A percentile compares a stretch with the other conserved stretches of the same genome.
Conservation (phyloP, 2,113 vertebrate genomes). For the Phalacrocorax pelagicus region DNA sequence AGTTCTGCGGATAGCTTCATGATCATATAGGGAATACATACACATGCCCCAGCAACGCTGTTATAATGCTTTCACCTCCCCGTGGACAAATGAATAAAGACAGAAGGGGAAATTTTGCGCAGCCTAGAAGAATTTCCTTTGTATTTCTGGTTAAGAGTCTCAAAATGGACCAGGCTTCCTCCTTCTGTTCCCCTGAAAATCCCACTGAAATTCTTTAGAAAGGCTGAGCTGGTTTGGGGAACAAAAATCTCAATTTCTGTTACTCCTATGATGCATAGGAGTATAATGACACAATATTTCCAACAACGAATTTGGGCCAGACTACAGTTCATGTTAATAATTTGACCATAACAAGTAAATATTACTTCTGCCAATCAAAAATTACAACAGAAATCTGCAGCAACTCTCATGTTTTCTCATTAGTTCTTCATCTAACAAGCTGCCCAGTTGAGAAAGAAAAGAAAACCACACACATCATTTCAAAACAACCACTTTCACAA, state of each 20-base stretch:
- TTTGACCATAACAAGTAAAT: background rate
- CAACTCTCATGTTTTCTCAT: background rate
- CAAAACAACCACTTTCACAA: background rate
- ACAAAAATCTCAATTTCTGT: background rate
- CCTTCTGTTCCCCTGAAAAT: background rate
- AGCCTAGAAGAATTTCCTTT: background rate
- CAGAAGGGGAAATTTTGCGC: background rate
- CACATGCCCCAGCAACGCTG: accelerated
- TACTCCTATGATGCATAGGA: background rate
- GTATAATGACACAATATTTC: background rate
- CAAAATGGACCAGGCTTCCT: too few relatives aligned
- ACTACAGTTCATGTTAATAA: background rate
- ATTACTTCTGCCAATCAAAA: background rate
- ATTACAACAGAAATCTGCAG: background rate
- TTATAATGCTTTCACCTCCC: background rate
- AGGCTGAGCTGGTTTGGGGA: background rate
- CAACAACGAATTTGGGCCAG: background rate
- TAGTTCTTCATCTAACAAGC: background rate
- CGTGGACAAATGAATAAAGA: background rate
- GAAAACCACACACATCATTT: background rate
- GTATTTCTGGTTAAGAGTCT: background rate
- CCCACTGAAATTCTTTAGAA: background rate
- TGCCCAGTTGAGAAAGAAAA: background rate
- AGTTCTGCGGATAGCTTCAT: background rate
- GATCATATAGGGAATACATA: background rate